These are phyloP conservation scores for Catharus bicknelli DNA, from an alignment of 2,113 vertebrate genomes.

Conservation along the genomic window DNA sequence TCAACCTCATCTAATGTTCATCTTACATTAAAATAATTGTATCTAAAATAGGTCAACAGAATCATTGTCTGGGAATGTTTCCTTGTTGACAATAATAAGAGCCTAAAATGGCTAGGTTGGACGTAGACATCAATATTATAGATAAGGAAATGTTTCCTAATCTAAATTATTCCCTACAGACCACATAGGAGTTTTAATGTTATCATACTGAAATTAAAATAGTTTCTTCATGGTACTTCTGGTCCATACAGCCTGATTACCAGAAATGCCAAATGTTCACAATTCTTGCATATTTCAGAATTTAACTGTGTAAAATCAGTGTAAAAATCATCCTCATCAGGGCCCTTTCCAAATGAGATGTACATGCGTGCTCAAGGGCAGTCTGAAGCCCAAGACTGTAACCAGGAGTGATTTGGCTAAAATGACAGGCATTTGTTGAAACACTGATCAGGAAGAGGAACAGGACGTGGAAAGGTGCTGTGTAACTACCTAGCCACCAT, in stretches of 20 bases:
- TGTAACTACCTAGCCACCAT: no score
- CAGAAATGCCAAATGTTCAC: neutral
- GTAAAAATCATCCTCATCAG: neutral
- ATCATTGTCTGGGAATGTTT: neutral
- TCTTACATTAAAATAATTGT: neutral
- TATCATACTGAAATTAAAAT: neutral
- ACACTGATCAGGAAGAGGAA: neutral
- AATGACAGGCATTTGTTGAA: neutral
- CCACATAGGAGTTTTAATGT: neutral
- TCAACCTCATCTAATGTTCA: neutral
- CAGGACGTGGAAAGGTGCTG: neutral
- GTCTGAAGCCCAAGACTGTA: neutral
- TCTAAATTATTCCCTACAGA: neutral
- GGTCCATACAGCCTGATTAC: neutral
- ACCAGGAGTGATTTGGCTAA: neutral
- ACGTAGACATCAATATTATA: neutral
- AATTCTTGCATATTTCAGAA: neutral
- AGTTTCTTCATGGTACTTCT: neutral
- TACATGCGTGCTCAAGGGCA: rapidly evolving
- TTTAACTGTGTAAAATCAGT: neutral
- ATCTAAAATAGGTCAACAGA: neutral
- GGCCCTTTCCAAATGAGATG: neutral
- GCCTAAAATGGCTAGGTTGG: neutral
- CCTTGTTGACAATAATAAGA: neutral
- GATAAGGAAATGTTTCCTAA: neutral